Evolutionary conservation across 37 sponge, comb jelly and placozoan species (phyloP), one percentile per base, ranked within the genome.

Genomic region (Haliclona indistincta): DNA sequence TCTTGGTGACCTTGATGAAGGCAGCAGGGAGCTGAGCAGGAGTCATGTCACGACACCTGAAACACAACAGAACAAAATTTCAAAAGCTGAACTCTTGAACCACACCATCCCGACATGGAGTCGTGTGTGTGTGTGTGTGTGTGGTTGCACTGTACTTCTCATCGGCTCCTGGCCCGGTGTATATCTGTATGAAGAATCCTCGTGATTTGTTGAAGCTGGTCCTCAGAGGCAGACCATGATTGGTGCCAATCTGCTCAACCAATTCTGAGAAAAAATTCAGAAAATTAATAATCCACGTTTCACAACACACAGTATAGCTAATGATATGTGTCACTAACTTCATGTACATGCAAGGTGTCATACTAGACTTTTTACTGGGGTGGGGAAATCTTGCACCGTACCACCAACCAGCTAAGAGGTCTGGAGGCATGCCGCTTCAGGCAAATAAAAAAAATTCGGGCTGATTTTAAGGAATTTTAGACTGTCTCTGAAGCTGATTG

Each of bases 141-240:
- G 11, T 61, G 8, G 63, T 13, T 20, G 25, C 15, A 61, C 25
- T 61, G 63, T 47, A 47, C 76, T 76, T 39, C 40, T 44, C 23
- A 22, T 51, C 37, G 17, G 75, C 65, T 23, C 85, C 86, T 1
- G 77, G 56, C 11, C 80, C 87, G n/a, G 69, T 74, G 76, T 81
- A 78, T 37, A 99, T 66, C 67, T 93, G 93, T 11, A 99, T 82
- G 75, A 82, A 89, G 70, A 99, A 99, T 0, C 94, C 96, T 55
- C 97, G 60, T n/a, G 88, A 36, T 0, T 86, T 71, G 72, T 81
- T 96, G 85, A 78, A 95, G 34, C 76, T 79, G 63, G 85, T 85
- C 56, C 83, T 88, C 63, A 96, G 70, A 4, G 94, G 89, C 2
- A 99, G 83, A 29, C 79, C 67, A 52, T 91, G 68, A 78, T 88